Evolutionary conservation across 1,140 invertebrate species (phyloP).

Genomic region (Druon quercuslanigerum): DNA sequence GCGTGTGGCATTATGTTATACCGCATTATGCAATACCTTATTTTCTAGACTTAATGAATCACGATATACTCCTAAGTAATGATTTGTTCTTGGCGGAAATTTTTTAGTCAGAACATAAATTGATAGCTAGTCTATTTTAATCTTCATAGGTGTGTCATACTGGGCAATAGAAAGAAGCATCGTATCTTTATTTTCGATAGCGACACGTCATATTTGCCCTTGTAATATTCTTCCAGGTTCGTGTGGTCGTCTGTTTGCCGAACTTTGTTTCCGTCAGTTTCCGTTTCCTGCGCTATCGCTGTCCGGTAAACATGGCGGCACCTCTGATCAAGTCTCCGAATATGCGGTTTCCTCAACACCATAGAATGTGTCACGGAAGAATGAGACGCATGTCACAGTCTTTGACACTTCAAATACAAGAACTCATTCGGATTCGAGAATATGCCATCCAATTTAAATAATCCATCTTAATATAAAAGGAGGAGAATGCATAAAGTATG

Average conservation of each 20-base stretch:
- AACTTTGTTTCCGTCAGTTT: slow-evolving; percentile 74
- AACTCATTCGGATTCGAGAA: not conserved
- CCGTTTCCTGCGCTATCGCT: slow-evolving; percentile 70
- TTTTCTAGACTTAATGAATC: too few species aligned
- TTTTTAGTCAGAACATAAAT: not conserved
- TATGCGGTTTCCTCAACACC: slow-evolving; percentile 50
- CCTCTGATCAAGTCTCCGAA: slow-evolving; percentile 65
- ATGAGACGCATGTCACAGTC: slow-evolving; percentile 49
- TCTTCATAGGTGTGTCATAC: slow-evolving; percentile 2
- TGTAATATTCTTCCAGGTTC: slow-evolving; percentile 60
- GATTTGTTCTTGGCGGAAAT: not conserved
- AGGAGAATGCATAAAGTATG: not conserved
- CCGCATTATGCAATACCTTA: not conserved
- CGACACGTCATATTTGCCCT: slow-evolving; percentile 62
- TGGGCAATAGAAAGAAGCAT: not conserved
- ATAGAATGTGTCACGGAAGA: slow-evolving; percentile 48
- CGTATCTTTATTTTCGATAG: slow-evolving; percentile 48
- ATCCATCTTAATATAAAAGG: not conserved
- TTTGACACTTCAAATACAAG: slow-evolving; percentile 43
- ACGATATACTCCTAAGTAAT: too few species aligned
- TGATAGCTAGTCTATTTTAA: not conserved
- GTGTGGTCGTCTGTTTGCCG: slow-evolving; percentile 65
- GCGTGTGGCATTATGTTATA: not conserved
- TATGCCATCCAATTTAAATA: not conserved
- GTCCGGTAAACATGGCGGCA: slow-evolving; percentile 63